phyloP scores from a whole-genome alignment of 2,888 invertebrate species.

The Callyntrura sp. region DNA sequence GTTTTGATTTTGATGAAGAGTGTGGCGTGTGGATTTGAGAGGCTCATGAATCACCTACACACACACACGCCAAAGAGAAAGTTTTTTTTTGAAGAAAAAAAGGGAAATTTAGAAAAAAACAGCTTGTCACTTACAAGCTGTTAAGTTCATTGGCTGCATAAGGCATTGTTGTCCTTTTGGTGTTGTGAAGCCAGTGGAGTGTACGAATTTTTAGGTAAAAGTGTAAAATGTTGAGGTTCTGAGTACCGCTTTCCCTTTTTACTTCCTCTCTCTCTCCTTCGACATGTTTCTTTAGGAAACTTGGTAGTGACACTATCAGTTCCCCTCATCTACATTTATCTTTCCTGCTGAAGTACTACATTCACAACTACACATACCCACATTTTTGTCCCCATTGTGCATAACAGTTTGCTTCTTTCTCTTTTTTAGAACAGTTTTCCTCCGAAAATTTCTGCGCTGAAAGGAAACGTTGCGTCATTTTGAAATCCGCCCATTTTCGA shows the following conservation, averaged over 20 bases:
- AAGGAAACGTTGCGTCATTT: too few species aligned
- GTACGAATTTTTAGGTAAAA: too few species aligned
- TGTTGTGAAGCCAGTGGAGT: too few species aligned
- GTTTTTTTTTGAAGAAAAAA: too few species aligned
- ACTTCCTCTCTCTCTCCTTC: neutral
- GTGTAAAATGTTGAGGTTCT: slow-evolving; percentile 12
- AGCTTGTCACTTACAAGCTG: slow-evolving; percentile 32
- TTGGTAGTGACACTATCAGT: slow-evolving; percentile 52
- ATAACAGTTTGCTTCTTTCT: slow-evolving; percentile 33
- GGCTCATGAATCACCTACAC: slow-evolving; percentile 39
- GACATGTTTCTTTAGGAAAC: slow-evolving; percentile 55
- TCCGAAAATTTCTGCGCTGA: too few species aligned
- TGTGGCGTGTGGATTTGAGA: slow-evolving; percentile 40
- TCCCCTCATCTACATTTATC: neutral
- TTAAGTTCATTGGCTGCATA: neutral
- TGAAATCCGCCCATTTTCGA: too few species aligned
- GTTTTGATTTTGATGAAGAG: slow-evolving; percentile 43
- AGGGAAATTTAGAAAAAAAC: too few species aligned
- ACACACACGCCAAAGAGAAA: too few species aligned
- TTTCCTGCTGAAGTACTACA: neutral
- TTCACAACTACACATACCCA: neutral
- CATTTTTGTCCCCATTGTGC: slow-evolving; percentile 6
- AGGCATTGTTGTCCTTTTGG: too few species aligned
- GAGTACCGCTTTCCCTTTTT: too few species aligned
- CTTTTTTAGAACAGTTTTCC: too few species aligned